These are phyloP conservation scores for Zaprionus gabonicus DNA, from an alignment of 1,140 invertebrate species.

Conservation along the genomic window DNA sequence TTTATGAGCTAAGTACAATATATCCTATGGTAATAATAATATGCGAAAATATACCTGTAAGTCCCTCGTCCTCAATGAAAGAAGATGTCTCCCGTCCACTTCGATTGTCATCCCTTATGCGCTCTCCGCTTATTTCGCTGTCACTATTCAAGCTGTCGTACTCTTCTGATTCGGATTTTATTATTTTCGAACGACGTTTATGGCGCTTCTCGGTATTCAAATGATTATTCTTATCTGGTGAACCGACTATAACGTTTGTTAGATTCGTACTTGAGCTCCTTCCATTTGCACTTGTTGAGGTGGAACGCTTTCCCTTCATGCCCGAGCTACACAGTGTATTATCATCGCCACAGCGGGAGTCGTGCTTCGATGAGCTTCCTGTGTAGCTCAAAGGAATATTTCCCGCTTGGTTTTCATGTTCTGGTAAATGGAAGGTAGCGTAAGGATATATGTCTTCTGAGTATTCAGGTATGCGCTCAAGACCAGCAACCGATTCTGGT, in stretches of 20 bases:
- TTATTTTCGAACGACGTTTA: conserved; percentile 60
- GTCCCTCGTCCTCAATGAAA: conserved; percentile 85
- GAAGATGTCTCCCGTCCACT: conserved; percentile 84
- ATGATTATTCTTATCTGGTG: conserved; percentile 51
- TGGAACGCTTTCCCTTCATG: conserved; percentile 72
- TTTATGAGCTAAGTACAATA: not conserved
- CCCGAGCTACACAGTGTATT: conserved; percentile 54
- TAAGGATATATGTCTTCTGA: conserved; percentile 88
- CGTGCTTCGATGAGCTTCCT: conserved; percentile 54
- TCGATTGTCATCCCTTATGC: conserved; percentile 67
- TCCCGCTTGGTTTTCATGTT: conserved; percentile 85
- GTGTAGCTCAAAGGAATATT: conserved; percentile 67
- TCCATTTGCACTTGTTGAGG: conserved; percentile 57
- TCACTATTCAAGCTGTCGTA: conserved; percentile 87
- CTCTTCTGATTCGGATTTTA: conserved; percentile 87
- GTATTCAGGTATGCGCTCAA: conserved; percentile 87
- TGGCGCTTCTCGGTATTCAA: conserved; percentile 62
- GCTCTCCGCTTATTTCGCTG: conserved; percentile 84
- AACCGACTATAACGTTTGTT: conserved; percentile 29
- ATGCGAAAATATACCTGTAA: conserved; percentile 34
- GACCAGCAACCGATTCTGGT: conserved; percentile 85
- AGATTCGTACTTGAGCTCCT: conserved; percentile 42
- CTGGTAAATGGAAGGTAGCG: conserved; percentile 87
- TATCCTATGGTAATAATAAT: too few relatives aligned
- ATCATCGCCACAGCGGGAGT: conserved; percentile 54